Percentiles rank a stretch among this genome's conserved stretches.
These are phyloP conservation scores for Dryococelus australis DNA, from an alignment of 2,888 invertebrate species.

Conservation along the genomic window DNA sequence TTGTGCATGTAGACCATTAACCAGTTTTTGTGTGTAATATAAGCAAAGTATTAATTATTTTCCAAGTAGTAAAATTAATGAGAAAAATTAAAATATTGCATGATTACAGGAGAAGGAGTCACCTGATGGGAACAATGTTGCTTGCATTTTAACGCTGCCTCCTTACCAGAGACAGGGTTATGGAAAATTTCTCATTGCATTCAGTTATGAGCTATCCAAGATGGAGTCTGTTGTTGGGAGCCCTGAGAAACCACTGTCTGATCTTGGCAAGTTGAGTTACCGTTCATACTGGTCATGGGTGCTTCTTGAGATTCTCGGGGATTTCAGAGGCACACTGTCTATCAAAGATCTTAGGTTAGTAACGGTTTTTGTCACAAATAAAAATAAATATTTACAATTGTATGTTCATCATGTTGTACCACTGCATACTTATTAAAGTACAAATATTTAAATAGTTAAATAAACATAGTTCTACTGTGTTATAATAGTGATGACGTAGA, in stretches of 20 bases:
- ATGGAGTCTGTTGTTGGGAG: constrained; percentile 93
- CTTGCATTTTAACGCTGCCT: constrained; percentile 95
- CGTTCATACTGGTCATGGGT: constrained; percentile 98
- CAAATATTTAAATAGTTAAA: no score
- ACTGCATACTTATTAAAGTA: no score
- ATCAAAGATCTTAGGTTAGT: constrained; percentile 86
- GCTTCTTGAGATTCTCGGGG: constrained; percentile 86
- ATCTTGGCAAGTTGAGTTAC: constrained; percentile 94
- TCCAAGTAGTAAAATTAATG: no score
- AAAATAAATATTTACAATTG: no score
- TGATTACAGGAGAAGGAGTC: constrained; percentile 88
- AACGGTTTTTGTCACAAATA: background rate
- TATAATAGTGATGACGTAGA: no score
- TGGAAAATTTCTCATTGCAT: constrained; percentile 95
- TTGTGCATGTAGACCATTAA: no score
- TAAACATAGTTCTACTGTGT: no score
- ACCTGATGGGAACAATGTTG: constrained; percentile 92
- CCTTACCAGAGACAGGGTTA: constrained; percentile 97
- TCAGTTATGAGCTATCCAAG: constrained; percentile 94
- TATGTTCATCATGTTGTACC: no score
- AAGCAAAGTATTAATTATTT: no score
- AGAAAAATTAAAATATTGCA: background rate
- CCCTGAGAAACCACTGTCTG: constrained; percentile 97
- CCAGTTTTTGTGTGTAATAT: no score
- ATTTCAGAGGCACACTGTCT: constrained; percentile 83